These are phyloP conservation scores for Anastrepha ludens DNA, from an alignment of 1,140 invertebrate genomes.

Conservation along the genomic window DNA sequence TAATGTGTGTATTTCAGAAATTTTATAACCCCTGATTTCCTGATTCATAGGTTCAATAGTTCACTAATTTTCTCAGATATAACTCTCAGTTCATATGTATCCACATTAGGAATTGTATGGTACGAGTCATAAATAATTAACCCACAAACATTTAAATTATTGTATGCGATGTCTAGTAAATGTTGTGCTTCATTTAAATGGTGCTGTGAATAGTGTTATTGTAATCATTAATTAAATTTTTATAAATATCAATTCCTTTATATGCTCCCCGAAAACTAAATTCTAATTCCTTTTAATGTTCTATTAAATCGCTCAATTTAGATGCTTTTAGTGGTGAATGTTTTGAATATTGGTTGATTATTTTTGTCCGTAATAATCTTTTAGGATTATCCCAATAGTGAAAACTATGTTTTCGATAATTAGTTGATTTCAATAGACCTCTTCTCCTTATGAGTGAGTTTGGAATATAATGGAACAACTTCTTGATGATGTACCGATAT, in stretches of 20 bases:
- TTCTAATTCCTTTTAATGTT: slow-evolving; percentile 73
- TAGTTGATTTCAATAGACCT: slow-evolving; percentile 14
- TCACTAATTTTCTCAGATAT: not conserved
- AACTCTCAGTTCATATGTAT: too few species aligned
- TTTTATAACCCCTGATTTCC: slow-evolving; percentile 63
- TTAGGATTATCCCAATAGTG: slow-evolving; percentile 71
- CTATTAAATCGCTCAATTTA: slow-evolving; percentile 70
- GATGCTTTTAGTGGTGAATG: slow-evolving; percentile 74
- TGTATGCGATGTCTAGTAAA: too few species aligned
- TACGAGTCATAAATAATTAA: too few species aligned
- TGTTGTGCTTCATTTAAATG: slow-evolving; percentile 67
- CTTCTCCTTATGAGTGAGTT: too few species aligned
- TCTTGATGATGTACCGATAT: too few species aligned
- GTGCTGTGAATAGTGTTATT: slow-evolving; percentile 74
- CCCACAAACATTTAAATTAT: too few species aligned
- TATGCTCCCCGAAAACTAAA: slow-evolving; percentile 61
- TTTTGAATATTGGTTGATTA: slow-evolving; percentile 74
- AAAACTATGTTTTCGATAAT: slow-evolving; percentile 60
- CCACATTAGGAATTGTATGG: too few species aligned
- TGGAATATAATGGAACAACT: not conserved
- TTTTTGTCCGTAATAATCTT: slow-evolving; percentile 53
- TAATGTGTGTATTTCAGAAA: slow-evolving; percentile 62
- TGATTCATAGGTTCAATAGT: not conserved
- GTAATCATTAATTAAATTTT: slow-evolving; percentile 71
- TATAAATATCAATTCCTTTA: too few species aligned